phyloP scores from a whole-genome alignment of 53 echinoderm and acorn worm species.

The Echinarachnius parma region DNA sequence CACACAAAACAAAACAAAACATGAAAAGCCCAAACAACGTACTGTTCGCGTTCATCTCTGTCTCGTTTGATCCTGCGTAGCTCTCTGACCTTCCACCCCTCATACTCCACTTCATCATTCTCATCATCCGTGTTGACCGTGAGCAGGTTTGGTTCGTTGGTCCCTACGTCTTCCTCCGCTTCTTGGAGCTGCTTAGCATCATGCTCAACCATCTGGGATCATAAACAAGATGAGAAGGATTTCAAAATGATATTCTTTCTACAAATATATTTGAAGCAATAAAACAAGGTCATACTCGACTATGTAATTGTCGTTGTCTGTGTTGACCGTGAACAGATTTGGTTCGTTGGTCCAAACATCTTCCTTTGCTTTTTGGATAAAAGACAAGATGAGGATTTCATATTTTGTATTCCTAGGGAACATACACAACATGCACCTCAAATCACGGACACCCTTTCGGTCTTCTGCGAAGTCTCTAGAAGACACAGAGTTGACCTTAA shows the following conservation, averaged over 20 bases:
- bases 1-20: too few species aligned
- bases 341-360: slow-evolving; percentile 55
- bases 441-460: too few species aligned
- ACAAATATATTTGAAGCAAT: neutral
- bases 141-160: slow-evolving; percentile 54
- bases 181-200: slow-evolving; percentile 61
- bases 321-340: slow-evolving; percentile 60
- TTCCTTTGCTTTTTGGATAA: slow-evolving; percentile 51
- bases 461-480: too few species aligned
- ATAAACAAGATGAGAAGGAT: neutral
- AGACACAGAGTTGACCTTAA: too few species aligned
- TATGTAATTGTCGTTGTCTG: too few species aligned
- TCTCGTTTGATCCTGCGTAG: slow-evolving; percentile 87
- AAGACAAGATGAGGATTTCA: too few species aligned
- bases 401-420: too few species aligned
- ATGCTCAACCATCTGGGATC: slow-evolving; percentile 84
- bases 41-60: slow-evolving; percentile 90
- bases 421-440: too few species aligned
- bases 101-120: slow-evolving; percentile 94
- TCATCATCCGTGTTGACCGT: slow-evolving; percentile 88
- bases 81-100: slow-evolving; percentile 86
- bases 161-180: slow-evolving; percentile 52
- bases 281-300: neutral
- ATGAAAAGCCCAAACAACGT: too few species aligned
- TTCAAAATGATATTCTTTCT: neutral